Base-by-base conservation (phyloP, 2,797 vertebrate species). In the Epinephelus coioides region DNA sequence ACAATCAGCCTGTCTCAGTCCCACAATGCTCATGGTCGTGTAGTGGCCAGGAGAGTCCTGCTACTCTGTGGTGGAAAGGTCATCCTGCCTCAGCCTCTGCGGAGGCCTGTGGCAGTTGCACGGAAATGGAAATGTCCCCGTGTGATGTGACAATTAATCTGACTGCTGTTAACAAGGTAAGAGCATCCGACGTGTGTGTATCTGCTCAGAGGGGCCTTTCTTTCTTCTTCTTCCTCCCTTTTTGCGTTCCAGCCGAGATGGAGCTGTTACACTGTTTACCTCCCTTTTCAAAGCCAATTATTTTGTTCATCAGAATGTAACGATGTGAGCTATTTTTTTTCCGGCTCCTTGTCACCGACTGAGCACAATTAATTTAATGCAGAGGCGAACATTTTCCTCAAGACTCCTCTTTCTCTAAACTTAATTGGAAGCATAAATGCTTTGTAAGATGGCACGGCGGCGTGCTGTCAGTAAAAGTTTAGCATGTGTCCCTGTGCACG, bases 281-380 rank as follows among this genome's bases (percentile, higher is more conserved):
- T 85, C 66, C 61, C 53, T 83, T 82, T 83, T 83, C 67, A 83
- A 86, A 90, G 86, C 85, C 92, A 92, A 90, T 94, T 94, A 92
- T 94, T 94, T 90, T 88, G 82, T 88, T 92, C 89, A 90, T 92
- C 90, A 89, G 82, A 77, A 90, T 79, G 81, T 84, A 82, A 88
- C 64, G 68, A 84, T 75, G 27, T 50, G 69, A 87, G 83, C 77
- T 85, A 69, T 79, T 76, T 71, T 87, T 87, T 53, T 77, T 79
- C 73, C 65, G 46, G 77, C 69, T 83, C 47, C 47, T 79, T 79
- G 76, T 91, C 81, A 73, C 69, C 55, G 73, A 68, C 79, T 74
- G 82, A 91, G 77, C 79, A 71, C 82, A 90, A 90, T 92, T 92
- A 91, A 92, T 90, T 88, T 67, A 74, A 79, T 25, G 73, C 78